Base-by-base conservation (phyloP, 92 coral and sea anemone species). In the Epizoanthus ramosus region DNA sequence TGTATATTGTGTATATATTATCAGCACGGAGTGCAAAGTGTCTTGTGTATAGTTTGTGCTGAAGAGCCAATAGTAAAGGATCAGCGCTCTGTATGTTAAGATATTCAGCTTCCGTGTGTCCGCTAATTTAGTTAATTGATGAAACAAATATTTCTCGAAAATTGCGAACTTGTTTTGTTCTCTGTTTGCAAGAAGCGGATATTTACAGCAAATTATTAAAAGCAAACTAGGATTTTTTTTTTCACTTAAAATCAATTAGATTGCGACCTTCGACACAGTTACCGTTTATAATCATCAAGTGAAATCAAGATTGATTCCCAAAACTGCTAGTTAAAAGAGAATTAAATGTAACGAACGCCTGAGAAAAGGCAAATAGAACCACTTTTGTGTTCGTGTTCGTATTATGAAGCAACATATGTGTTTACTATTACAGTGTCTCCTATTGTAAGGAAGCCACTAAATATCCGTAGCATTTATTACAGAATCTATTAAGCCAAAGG, bases 151-250 rank as follows among this genome's bases (percentile, higher is more conserved):
- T 63, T 41, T 77, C 24, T 35, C 8, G 12, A 35, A 61, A 33
- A 77, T 17, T 61, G 68, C 12, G 33, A 60, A 41, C 37, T 75
- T 75, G 71, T 60, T 47, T 77, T 60, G 71, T 77, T 69, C 82
- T 57, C 70, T 77, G 23, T 70, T 77, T n/a, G 17, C 14, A 37
- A 41, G 5, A 61, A n/a, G 41, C 58, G 35, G 41, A 19, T 22
- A 3, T 58, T 77, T 57, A 59, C 69, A 23, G 39, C 70, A 37
- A 61, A 57, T 77, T 76, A 33, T 24, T 37, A 41, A 77, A 56
- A 69, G 82, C 43, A 61, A 60, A 13, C 33, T 10, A 33, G 14
- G 52, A 43, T 37, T 43, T 37, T 35, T 24, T 24, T 72, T 72
- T 71, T 71, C 35, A 52, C 57, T 39, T 18, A 5, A 69, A 69